Evolutionary conservation across 2,113 vertebrate species (phyloP), one percentile per base, ranked within the genome.

Genomic region (Rhinoderma darwinii): DNA sequence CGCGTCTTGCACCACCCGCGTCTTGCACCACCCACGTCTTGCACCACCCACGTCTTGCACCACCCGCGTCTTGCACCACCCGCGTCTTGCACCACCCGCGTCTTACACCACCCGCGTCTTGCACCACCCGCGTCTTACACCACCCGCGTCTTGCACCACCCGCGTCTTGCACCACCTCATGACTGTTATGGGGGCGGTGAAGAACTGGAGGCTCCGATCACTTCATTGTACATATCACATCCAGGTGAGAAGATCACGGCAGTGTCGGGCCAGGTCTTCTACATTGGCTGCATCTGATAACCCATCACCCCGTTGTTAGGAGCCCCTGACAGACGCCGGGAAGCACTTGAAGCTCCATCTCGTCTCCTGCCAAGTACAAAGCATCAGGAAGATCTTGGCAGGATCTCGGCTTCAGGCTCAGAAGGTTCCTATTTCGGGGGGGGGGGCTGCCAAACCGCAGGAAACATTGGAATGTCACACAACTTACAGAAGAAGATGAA

Each of bases 391-490:
- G 35, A 59, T 59, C 54, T 39, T 54, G 50, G 76, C 76, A 37
- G 32, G 18, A 2, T 56, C 50, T 79, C 20, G 20, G 44, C 47
- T 51, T 44, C 63, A 56, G 44, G 51, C 47, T 43, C 61, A 80
- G 25, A 70, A 79, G 84, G 85, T 81, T 86, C 54, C 70, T 32
- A 82, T 86, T 74, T 82, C 76, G 59, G 66, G 5, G 50, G n/a
- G 17, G 37, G 7, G n/a, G 12, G 25, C 5, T 74, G 76, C 77
- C 85, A 86, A 82, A 82, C 85, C 85, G 22, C 85, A 82, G 51
- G 74, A 59, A 59, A 41, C 32, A 35, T 47, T 61, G 77, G 77
- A 81, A 80, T 51, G 68, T 86, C 85, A 74, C 78, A 74, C 32
- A 61, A 73, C 78, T 72, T 59, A 30, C 14, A 44, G 8, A 41